Percentiles rank a stretch among this genome's conserved stretches.
phyloP scores from a whole-genome alignment of 2,888 invertebrate genomes.

The Seira ritae region DNA sequence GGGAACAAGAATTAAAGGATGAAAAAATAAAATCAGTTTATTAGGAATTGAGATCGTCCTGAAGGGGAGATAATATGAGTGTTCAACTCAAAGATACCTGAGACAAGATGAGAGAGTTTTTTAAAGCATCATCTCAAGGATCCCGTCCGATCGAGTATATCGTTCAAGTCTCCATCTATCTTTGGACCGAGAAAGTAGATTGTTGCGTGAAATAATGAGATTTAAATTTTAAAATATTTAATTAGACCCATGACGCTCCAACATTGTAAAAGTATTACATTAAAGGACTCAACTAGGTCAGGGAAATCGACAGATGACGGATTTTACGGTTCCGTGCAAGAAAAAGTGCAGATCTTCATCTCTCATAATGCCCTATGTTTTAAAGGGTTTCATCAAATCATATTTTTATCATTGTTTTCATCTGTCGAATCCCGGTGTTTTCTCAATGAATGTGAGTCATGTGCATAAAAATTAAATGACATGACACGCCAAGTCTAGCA shows the following conservation, averaged over 20 bases:
- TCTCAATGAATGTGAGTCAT: conserved; percentile 1
- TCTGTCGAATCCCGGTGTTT: conserved; percentile 21
- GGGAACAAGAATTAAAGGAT: too few relatives aligned
- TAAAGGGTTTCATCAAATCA: neutral
- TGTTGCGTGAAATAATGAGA: neutral
- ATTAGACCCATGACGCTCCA: conserved; percentile 6
- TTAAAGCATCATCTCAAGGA: neutral
- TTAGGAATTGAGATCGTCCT: too few relatives aligned
- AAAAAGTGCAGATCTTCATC: neutral
- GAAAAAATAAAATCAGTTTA: conserved; percentile 6
- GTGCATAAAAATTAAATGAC: conserved; percentile 12
- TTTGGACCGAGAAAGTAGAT: neutral
- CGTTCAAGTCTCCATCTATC: conserved; percentile 5
- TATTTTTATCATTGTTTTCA: conserved; percentile 10
- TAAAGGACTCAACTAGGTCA: conserved; percentile 1
- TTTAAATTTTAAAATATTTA: conserved; percentile 15
- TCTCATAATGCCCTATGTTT: neutral
- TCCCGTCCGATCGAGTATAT: too few relatives aligned
- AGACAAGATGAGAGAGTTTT: too few relatives aligned
- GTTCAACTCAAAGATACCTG: too few relatives aligned
- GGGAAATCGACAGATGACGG: conserved; percentile 4
- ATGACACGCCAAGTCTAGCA: too few relatives aligned
- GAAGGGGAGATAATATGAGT: too few relatives aligned
- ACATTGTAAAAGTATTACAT: too few relatives aligned
- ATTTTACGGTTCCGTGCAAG: conserved; percentile 6